These are phyloP conservation scores for Carapus acus DNA, from an alignment of 2,797 vertebrate species.

Conservation along the genomic window DNA sequence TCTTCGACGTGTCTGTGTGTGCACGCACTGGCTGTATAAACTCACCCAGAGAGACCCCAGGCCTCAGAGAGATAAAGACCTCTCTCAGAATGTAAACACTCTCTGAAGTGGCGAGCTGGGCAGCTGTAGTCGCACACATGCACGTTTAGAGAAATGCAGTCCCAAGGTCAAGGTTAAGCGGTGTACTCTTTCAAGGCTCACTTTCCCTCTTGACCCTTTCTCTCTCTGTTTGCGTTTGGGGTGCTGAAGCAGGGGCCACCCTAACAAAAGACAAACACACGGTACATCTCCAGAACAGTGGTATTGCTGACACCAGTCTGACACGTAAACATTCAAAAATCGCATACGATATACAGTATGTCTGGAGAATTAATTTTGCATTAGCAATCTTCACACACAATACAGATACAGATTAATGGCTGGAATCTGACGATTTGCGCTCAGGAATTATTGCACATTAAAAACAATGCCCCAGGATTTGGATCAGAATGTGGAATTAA, in stretches of 20 bases:
- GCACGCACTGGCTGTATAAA: slow-evolving; percentile 64
- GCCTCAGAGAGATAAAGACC: slow-evolving; percentile 74
- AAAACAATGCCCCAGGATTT: no score
- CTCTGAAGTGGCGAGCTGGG: slow-evolving; percentile 71
- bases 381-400: no score
- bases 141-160: slow-evolving; percentile 66
- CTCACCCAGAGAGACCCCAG: slow-evolving; percentile 69
- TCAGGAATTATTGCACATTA: no score
- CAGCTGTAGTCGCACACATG: slow-evolving; percentile 69
- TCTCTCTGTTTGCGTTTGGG: slow-evolving; percentile 45
- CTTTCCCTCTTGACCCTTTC: slow-evolving; percentile 73
- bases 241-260: slow-evolving; percentile 42
- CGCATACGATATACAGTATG: neutral
- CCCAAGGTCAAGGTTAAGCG: slow-evolving; percentile 76
- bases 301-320: neutral
- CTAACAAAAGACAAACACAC: slow-evolving; percentile 38
- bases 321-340: neutral
- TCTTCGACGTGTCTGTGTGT: slow-evolving; percentile 23
- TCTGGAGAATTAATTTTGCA: no score
- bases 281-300: slow-evolving; percentile 2
- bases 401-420: no score
- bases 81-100: slow-evolving; percentile 77
- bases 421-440: no score
- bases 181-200: slow-evolving; percentile 68
- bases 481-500: no score